A percentile compares a stretch with the other conserved stretches of the same genome.
Conservation (phyloP, 2,113 vertebrate species). For the Psittacus erithacus region DNA sequence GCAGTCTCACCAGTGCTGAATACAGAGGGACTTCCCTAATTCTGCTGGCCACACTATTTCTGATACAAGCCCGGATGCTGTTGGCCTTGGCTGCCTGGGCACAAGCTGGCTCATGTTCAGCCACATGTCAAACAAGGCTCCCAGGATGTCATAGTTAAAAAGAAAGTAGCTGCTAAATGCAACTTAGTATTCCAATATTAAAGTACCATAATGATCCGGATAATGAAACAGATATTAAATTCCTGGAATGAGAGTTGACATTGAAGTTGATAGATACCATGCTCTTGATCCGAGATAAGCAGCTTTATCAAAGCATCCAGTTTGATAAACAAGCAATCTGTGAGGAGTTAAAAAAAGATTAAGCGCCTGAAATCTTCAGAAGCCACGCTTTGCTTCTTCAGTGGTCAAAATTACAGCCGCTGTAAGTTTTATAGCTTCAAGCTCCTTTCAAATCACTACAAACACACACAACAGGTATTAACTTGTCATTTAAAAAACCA, state of each 20-base stretch:
- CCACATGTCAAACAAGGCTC: accelerated
- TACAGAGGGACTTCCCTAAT: background rate
- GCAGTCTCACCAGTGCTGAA: background rate
- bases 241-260: background rate
- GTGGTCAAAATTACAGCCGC: background rate
- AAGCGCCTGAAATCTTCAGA: background rate
- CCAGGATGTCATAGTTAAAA: background rate
- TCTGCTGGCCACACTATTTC: background rate
- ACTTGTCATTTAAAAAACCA: background rate
- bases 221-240: background rate
- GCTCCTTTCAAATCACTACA: background rate
- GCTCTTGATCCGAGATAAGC: background rate
- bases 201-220: background rate
- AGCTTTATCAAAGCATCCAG: constrained; percentile 22
- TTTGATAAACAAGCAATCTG: constrained; percentile 26
- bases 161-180: background rate
- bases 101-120: background rate
- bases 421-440: background rate
- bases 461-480: background rate
- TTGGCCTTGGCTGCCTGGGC: background rate
- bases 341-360: background rate
- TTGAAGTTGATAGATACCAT: background rate
- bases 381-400: background rate
- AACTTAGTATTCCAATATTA: background rate
- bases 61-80: background rate